These are phyloP conservation scores for Noctuana brunneofusca DNA, from an alignment of 2,888 invertebrate genomes.

Conservation along the genomic window DNA sequence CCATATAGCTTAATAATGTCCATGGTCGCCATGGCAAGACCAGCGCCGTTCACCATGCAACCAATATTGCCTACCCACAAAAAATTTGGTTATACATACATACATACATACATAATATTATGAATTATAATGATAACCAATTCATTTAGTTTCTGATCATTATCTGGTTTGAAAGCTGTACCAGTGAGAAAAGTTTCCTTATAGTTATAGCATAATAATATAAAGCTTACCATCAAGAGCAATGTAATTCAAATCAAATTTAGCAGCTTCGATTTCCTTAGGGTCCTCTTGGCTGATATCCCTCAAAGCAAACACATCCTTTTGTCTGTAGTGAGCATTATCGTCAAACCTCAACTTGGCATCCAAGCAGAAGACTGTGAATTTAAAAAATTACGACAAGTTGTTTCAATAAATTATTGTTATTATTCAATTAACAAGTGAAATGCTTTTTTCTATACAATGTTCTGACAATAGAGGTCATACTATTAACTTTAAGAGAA, in stretches of 20 bases:
- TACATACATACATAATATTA: too few species aligned
- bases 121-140: too few species aligned
- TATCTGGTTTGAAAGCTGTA: too few species aligned
- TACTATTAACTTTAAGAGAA: too few species aligned
- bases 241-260: conserved; percentile 96
- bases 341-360: conserved; percentile 98
- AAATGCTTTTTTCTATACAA: too few species aligned
- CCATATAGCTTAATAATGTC: conserved; percentile 98
- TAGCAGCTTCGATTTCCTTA: conserved; percentile 95
- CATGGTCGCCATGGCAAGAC: conserved; percentile 99
- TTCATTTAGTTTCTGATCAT: too few species aligned
- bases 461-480: too few species aligned
- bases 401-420: background rate
- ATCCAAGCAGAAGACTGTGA: conserved; percentile 94
- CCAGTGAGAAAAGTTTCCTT: too few species aligned
- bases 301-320: conserved; percentile 90
- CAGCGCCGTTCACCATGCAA: conserved; percentile 98
- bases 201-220: background rate
- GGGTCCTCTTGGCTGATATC: conserved; percentile 96
- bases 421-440: too few species aligned
- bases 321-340: conserved; percentile 95
- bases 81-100: background rate
- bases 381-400: conserved; percentile 8
- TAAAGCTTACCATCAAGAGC: conserved; percentile 90
- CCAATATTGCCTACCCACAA: conserved; percentile 87